These are phyloP conservation scores for Blastobasis lacticolella DNA, from an alignment of 2,888 invertebrate species.

Conservation along the genomic window DNA sequence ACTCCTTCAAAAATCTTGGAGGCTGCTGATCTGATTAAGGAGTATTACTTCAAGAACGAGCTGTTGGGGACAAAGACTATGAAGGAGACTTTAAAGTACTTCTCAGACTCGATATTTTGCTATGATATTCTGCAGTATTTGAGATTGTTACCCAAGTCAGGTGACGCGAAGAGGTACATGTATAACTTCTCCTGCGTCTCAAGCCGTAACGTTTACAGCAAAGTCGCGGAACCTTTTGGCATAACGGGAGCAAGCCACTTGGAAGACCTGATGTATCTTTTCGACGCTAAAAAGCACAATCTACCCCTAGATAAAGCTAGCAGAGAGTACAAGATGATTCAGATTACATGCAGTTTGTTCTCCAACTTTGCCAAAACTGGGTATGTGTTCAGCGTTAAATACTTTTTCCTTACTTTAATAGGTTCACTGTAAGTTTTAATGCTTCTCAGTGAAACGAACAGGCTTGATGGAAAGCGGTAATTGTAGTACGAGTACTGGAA, in stretches of 20 bases:
- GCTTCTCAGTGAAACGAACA: background rate
- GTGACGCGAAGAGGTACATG: constrained; percentile 22
- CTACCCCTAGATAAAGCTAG: constrained; percentile 28
- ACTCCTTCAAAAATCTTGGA: constrained; percentile 23
- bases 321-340: constrained; percentile 33
- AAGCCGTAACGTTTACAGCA: constrained; percentile 32
- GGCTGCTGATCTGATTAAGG: constrained; percentile 29
- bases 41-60: constrained; percentile 34
- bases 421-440: background rate
- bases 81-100: constrained; percentile 25
- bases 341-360: constrained; percentile 35
- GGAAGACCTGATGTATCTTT: constrained; percentile 48
- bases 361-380: constrained; percentile 50
- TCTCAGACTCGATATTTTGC: constrained; percentile 19
- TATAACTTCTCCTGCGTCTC: constrained; percentile 39
- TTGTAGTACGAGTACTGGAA: background rate
- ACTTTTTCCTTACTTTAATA: background rate
- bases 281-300: constrained; percentile 27
- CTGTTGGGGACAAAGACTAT: constrained; percentile 29
- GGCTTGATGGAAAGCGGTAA: background rate
- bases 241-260: constrained; percentile 36
- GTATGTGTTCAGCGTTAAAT: constrained; percentile 23
- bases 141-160: constrained; percentile 16
- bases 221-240: constrained; percentile 25
- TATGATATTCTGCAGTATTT: constrained; percentile 24